Conservation (phyloP, 2,113 vertebrate genomes). For the Cryptotis parvus region DNA sequence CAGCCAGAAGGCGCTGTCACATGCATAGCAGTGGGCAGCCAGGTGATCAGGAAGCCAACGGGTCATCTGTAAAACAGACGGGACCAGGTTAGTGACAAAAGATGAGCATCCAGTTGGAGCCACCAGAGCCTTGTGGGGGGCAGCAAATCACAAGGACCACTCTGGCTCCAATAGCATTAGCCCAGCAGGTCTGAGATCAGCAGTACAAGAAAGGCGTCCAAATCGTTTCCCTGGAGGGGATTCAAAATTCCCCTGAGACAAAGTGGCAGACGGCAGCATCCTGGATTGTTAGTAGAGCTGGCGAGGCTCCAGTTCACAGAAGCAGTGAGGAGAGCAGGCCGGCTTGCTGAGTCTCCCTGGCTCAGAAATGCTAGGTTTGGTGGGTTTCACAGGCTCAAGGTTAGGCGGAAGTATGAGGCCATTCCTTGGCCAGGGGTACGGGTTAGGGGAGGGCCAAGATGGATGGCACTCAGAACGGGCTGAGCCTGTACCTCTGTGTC, state of each 20-base stretch:
- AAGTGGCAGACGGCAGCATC: slow-evolving; percentile 45
- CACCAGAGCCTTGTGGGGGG: slow-evolving; percentile 19
- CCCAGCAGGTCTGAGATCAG: slow-evolving; percentile 40
- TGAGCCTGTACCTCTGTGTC: slow-evolving; percentile 95
- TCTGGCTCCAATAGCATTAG: background rate
- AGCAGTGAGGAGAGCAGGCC: slow-evolving; percentile 48
- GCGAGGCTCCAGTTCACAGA: slow-evolving; percentile 43
- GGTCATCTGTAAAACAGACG: slow-evolving; percentile 91
- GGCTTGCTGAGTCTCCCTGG: slow-evolving; percentile 71
- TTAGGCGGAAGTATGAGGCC: slow-evolving; percentile 25
- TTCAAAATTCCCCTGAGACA: slow-evolving; percentile 5
- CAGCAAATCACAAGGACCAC: slow-evolving; percentile 23
- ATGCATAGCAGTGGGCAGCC: slow-evolving; percentile 97
- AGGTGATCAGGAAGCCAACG: slow-evolving; percentile 98
- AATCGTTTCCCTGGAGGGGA: slow-evolving; percentile 44
- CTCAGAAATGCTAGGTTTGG: slow-evolving; percentile 70
- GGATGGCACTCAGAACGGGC: slow-evolving; percentile 79
- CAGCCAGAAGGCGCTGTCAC: slow-evolving; percentile 97
- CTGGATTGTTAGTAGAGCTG: slow-evolving; percentile 2
- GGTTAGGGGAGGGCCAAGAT: slow-evolving; percentile 59
- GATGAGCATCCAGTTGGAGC: background rate
- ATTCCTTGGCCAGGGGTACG: slow-evolving; percentile 43
- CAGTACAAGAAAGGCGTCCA: slow-evolving; percentile 68
- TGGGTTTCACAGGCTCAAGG: slow-evolving; percentile 43
- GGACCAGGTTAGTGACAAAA: slow-evolving; percentile 24